These are phyloP conservation scores for Drosophila auraria DNA, from an alignment of 1,140 invertebrate genomes.

Conservation along the genomic window DNA sequence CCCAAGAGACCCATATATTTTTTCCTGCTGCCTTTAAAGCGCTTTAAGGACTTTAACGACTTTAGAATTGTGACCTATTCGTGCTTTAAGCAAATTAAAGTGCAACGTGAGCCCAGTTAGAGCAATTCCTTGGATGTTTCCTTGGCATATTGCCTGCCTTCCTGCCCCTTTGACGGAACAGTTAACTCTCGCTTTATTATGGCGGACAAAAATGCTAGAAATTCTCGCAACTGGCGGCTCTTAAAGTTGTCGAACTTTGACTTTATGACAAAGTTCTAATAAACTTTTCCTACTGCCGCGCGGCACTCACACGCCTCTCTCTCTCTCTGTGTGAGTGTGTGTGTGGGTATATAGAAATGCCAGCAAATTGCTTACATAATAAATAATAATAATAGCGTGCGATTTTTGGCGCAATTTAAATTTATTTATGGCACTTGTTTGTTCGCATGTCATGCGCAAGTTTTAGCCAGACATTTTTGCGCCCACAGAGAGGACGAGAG, in stretches of 20 bases:
- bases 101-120: neutral
- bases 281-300: slow-evolving; percentile 39
- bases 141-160: neutral
- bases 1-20: too few relatives aligned
- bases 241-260: slow-evolving; percentile 60
- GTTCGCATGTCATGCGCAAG: slow-evolving; percentile 58
- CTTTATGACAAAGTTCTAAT: slow-evolving; percentile 73
- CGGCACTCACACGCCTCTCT: slow-evolving; percentile 15
- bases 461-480: slow-evolving; percentile 54
- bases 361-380: slow-evolving; percentile 79
- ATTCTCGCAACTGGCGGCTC: slow-evolving; percentile 11
- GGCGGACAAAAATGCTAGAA: slow-evolving; percentile 20
- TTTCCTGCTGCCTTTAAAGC: too few relatives aligned
- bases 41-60: too few relatives aligned
- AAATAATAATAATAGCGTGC: slow-evolving; percentile 81
- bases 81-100: neutral
- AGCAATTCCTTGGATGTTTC: neutral
- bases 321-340: neutral
- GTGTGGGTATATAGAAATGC: slow-evolving; percentile 46
- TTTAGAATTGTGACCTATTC: too few relatives aligned
- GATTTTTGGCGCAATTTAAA: slow-evolving; percentile 82
- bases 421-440: slow-evolving; percentile 78
- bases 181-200: slow-evolving; percentile 8
- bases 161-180: slow-evolving; percentile 1
- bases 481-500: neutral